Percentiles rank a stretch among this genome's conserved stretches.
These are phyloP conservation scores for Terrapene triunguis DNA, from an alignment of 2,113 vertebrate species.

Conservation along the genomic window DNA sequence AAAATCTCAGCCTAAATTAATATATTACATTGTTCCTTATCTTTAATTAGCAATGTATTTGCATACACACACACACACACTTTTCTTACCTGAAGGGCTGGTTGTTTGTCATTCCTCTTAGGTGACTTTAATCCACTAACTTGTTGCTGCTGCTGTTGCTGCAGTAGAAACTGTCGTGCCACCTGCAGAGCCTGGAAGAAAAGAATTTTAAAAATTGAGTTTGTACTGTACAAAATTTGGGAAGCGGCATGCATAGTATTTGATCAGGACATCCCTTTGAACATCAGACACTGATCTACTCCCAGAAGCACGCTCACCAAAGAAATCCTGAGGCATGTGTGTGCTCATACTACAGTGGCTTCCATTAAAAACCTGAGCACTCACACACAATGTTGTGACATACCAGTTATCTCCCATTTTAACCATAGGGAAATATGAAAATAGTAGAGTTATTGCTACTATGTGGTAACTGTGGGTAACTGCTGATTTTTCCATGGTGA, in stretches of 20 bases:
- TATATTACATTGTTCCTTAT: fast-evolving
- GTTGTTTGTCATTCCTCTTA: constrained; percentile 93
- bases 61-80: fast-evolving
- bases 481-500: not conserved
- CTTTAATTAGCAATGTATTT: not conserved
- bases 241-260: not conserved
- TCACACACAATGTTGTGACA: fast-evolving
- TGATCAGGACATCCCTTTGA: not conserved
- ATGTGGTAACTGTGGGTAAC: not conserved
- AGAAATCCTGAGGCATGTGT: not conserved
- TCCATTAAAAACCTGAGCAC: not conserved
- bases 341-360: not conserved
- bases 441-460: not conserved
- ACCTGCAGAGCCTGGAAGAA: constrained; percentile 92
- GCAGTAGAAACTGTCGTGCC: constrained; percentile 93
- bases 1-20: not conserved
- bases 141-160: constrained; percentile 87
- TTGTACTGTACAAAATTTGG: not conserved
- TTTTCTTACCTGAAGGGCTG: constrained; percentile 89
- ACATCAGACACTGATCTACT: fast-evolving
- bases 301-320: not conserved
- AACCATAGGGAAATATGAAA: not conserved
- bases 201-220: constrained; percentile 64
- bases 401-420: not conserved
- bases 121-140: constrained; percentile 90